These are phyloP conservation scores for Acrocephalus kingi DNA, from an alignment of 2,113 vertebrate species.

Conservation along the genomic window DNA sequence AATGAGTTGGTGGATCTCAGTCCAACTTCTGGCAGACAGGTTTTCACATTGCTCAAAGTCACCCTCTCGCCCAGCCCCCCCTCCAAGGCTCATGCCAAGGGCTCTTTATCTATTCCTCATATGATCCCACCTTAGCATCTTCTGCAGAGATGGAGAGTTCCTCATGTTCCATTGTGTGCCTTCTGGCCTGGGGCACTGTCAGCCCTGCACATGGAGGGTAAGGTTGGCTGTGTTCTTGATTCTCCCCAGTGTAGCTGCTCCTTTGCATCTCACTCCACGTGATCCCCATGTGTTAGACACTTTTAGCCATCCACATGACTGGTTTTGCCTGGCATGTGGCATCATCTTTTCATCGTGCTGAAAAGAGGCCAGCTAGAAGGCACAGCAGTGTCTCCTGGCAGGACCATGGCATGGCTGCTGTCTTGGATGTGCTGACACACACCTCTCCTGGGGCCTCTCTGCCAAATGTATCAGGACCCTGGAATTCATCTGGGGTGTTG, in stretches of 20 bases:
- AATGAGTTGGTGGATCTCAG: constrained; percentile 60
- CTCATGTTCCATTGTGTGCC: background rate
- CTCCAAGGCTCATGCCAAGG: background rate
- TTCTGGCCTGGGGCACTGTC: background rate
- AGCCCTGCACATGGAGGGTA: background rate
- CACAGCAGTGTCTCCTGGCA: background rate
- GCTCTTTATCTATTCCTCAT: background rate
- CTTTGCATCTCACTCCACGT: background rate
- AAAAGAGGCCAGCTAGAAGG: background rate
- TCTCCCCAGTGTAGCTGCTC: background rate
- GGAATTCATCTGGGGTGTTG: background rate
- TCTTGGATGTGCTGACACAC: background rate
- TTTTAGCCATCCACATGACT: background rate
- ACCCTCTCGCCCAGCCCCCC: background rate
- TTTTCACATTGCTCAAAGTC: constrained; percentile 43
- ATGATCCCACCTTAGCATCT: constrained; percentile 14
- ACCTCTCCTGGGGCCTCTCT: background rate
- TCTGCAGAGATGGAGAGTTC: background rate
- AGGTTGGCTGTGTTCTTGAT: background rate
- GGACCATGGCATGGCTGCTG: background rate
- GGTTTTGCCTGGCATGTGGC: background rate
- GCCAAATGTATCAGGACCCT: background rate
- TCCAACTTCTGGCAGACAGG: constrained; percentile 50
- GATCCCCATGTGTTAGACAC: background rate
- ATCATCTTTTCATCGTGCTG: background rate